Base-by-base conservation (phyloP, 2,113 vertebrate species). In the Urocynchramus pylzowi region DNA sequence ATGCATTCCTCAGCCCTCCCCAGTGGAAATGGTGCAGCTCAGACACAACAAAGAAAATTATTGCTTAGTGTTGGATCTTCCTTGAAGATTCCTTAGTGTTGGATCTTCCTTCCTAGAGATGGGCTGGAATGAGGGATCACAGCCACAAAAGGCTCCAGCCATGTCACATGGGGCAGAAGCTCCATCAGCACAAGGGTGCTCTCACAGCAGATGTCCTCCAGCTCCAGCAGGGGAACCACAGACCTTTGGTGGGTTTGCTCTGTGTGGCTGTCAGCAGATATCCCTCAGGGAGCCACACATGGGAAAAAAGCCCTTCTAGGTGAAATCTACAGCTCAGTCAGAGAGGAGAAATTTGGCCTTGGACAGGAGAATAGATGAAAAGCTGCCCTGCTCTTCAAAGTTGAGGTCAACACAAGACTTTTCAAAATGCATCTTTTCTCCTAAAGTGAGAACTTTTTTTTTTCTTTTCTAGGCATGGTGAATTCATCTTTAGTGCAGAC, bases 141-240 rank as follows among this genome's bases (percentile, higher is more conserved):
- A 50, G 26, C 6, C 73, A 67, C n/a, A 45, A 39, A 87, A 71
- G 69, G 52, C 44, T 84, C 42, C 56, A 60, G 21, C 30, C 41
- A 3, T 0, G 0, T n/a, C 6, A 27, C 0, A 0, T 10, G 21
- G 27, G 45, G 49, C 31, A 87, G 31, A 33, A 65, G 47, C 31
- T 83, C 53, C 53, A 37, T 14, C 33, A n/a, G 60, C 16, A 35
- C 3, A 1, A 69, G 84, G 75, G 54, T 21, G 68, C 22, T 64
- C 44, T 22, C 73, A 35, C 1, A 2, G 50, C 27, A 4, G 15
- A 30, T 11, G n/a, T 13, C 52, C 65, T 63, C 68, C 68, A 71
- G 64, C 52, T 57, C 15, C 7, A 5, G 17, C 4, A 3, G 45
- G 52, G n/a, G 39, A 90, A 8, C 1, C 2, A 16, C 67, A 59